Conservation (phyloP, 2,888 invertebrate species). For the Metacarcinus magister region DNA sequence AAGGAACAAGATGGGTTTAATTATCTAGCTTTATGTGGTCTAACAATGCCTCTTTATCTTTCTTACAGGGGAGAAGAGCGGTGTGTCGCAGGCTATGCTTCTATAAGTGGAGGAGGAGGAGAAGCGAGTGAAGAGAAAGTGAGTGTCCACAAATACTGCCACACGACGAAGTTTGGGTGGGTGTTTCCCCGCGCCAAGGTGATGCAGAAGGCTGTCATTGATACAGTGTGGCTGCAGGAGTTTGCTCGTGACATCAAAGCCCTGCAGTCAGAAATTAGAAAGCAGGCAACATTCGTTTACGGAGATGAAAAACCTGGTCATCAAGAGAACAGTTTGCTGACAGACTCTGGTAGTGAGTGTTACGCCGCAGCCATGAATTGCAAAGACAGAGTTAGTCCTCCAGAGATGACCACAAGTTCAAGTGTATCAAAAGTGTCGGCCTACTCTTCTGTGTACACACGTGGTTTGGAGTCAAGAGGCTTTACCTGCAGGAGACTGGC, state of each 20-base stretch:
- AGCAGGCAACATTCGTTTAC: constrained; percentile 9
- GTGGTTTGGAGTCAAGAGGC: background rate
- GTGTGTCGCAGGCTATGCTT: background rate
- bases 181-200: constrained; percentile 33
- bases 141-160: background rate
- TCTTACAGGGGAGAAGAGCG: background rate
- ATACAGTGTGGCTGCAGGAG: constrained; percentile 30
- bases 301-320: background rate
- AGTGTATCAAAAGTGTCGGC: background rate
- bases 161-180: constrained; percentile 60
- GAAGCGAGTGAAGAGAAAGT: background rate
- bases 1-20: background rate
- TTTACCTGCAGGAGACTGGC: background rate
- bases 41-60: background rate
- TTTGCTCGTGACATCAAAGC: background rate
- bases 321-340: no score
- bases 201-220: constrained; percentile 28
- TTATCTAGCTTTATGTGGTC: background rate
- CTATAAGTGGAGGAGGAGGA: background rate
- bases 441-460: background rate
- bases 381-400: background rate
- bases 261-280: constrained; percentile 31
- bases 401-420: background rate
- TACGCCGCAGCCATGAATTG: background rate
- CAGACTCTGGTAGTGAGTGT: background rate